Evolutionary conservation across 2,113 vertebrate species (phyloP), one percentile per base, ranked within the genome.

Genomic region (Colossoma macropomum): DNA sequence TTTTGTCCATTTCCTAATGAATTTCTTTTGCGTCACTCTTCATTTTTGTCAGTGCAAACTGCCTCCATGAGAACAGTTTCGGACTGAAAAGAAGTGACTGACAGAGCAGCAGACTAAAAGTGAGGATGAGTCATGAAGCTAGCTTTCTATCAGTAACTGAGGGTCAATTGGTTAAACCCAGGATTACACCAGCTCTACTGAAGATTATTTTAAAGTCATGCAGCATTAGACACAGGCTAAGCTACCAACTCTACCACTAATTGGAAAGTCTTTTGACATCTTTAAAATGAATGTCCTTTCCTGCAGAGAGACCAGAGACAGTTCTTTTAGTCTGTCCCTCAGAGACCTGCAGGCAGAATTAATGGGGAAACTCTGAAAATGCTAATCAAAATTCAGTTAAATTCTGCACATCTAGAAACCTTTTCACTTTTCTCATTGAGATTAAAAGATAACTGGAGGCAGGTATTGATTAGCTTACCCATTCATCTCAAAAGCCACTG

Each of bases 171-270:
- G 59, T 62, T 62, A 62, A 62, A 25, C 8, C 59, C 59, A 62
- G 59, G 25, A 62, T 62, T 62, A 62, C n/a, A 27, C n/a, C 11
- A 27, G 59, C 59, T 62, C 59, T 62, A 62, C 59, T 27, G 59
- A 10, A 62, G 59, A 62, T 62, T 62, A 62, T 62, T 62, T 62
- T 62, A 62, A 62, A 62, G 59, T 62, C 59, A 62, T 62, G n/a
- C 59, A 62, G 59, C 59, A 27, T 62, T 62, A 62, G n/a, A 8
- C 59, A 25, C 4, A 23, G n/a, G 9, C 30, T 75, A 19, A 59
- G 28, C 21, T 75, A 32, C 17, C 25, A 75, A 23, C 11, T 59
- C 27, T 34, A 21, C 19, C 32, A 56, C 54, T 34, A 75, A 75
- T 75, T 59, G 27, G 21, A 34, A 32, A n/a, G 50, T 10, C 59